These are phyloP conservation scores for Deroptyus accipitrinus DNA, from an alignment of 2,113 vertebrate species.

Conservation along the genomic window DNA sequence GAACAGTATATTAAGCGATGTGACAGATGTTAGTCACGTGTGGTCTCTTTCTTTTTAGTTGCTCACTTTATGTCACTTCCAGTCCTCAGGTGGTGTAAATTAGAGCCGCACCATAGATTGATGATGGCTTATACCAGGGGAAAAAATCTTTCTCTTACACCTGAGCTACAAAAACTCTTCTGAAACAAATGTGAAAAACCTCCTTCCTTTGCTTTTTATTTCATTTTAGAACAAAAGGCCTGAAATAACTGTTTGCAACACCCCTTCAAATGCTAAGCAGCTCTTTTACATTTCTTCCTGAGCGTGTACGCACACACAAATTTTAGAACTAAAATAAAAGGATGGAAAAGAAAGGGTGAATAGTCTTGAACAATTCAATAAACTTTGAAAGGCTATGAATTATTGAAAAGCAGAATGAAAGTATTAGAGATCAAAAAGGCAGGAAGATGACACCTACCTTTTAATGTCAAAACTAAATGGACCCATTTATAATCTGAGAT, in stretches of 20 bases:
- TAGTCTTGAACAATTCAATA: not conserved
- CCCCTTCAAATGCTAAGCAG: slow-evolving; percentile 50
- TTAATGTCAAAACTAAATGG: slow-evolving; percentile 51
- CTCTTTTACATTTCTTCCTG: slow-evolving; percentile 41
- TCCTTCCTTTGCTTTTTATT: slow-evolving; percentile 22
- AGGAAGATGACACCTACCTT: slow-evolving; percentile 27
- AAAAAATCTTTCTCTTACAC: slow-evolving; percentile 21
- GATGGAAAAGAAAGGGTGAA: slow-evolving; percentile 42
- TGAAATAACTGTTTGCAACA: slow-evolving; percentile 55
- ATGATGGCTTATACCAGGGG: not conserved
- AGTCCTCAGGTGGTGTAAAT: slow-evolving; percentile 52
- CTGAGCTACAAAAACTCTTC: slow-evolving; percentile 15
- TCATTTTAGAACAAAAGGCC: slow-evolving; percentile 63
- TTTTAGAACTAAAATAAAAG: slow-evolving; percentile 45
- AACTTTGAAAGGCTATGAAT: slow-evolving; percentile 16
- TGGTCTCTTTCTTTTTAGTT: slow-evolving; percentile 13
- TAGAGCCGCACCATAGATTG: slow-evolving; percentile 2
- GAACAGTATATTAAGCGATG: not conserved
- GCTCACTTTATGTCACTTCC: slow-evolving; percentile 44
- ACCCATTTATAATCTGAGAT: not conserved
- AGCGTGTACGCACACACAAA: not conserved
- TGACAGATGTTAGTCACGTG: slow-evolving; percentile 46
- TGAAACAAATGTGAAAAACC: slow-evolving; percentile 52
- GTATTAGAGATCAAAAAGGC: not conserved
- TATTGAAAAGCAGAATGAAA: slow-evolving; percentile 31